Conservation (phyloP, 2,797 vertebrate species). For the Gymnothorax reevesii region DNA sequence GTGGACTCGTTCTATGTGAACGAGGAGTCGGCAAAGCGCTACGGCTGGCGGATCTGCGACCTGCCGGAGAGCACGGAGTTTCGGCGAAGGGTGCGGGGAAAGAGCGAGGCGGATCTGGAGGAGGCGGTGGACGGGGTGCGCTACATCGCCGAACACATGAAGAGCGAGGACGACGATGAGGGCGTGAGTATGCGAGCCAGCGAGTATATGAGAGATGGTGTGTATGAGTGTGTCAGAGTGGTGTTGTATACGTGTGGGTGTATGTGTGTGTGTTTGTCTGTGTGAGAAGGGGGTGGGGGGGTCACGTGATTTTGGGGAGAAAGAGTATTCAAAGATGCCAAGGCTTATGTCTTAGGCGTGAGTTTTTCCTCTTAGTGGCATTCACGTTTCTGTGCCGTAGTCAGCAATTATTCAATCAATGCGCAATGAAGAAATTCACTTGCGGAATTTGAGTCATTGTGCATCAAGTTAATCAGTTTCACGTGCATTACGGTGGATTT, state of each 20-base stretch:
- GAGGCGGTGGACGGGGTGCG: conserved; percentile 75
- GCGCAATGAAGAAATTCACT: too few relatives aligned
- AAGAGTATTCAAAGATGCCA: too few relatives aligned
- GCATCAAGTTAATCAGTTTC: too few relatives aligned
- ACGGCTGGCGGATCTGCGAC: conserved; percentile 64
- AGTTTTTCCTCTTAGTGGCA: too few relatives aligned
- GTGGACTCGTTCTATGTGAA: conserved; percentile 62
- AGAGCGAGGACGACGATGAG: conserved; percentile 74
- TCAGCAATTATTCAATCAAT: too few relatives aligned
- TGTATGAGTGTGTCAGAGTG: neutral
- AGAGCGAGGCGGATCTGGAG: conserved; percentile 67
- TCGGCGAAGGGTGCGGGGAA: conserved; percentile 54
- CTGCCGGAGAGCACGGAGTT: conserved; percentile 65
- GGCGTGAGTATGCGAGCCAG: conserved; percentile 63
- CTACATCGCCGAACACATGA: conserved; percentile 77
- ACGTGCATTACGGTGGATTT: too few relatives aligned
- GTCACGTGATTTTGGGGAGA: too few relatives aligned
- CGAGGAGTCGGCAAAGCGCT: conserved; percentile 62
- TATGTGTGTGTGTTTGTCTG: neutral
- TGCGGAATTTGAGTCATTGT: too few relatives aligned
- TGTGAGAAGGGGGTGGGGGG: neutral
- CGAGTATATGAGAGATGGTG: neutral
- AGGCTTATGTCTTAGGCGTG: too few relatives aligned
- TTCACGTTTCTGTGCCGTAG: too few relatives aligned
- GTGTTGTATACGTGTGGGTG: neutral